Evolutionary conservation across 1,140 invertebrate species (phyloP).

Genomic region (Stegodyphus mimosarum): DNA sequence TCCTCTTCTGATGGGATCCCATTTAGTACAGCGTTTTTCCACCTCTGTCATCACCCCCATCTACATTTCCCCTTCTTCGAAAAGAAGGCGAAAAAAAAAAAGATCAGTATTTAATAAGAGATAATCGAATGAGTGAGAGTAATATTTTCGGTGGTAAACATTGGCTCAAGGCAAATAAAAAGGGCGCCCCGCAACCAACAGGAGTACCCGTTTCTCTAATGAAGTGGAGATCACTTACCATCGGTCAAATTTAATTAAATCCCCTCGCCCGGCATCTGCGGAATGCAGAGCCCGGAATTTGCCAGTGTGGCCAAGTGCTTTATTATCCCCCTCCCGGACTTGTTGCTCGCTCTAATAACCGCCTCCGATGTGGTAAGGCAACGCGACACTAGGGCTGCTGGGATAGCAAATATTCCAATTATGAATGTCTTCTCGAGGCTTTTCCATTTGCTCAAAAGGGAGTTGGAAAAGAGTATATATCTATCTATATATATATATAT

Average conservation of each 20-base stretch:
- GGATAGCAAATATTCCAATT: no score
- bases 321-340: conserved; percentile 35
- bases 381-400: no score
- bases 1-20: conserved; percentile 23
- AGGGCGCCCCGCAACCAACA: not conserved
- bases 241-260: conserved; percentile 60
- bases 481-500: no score
- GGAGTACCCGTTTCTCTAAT: conserved; percentile 22
- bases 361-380: no score
- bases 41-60: not conserved
- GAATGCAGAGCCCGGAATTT: conserved; percentile 34
- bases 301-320: conserved; percentile 52
- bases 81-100: not conserved
- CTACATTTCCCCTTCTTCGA: not conserved
- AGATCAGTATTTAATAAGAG: conserved; percentile 23
- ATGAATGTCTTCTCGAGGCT: no score
- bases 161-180: conserved; percentile 45
- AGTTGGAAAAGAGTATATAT: no score
- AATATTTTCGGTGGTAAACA: conserved; percentile 55
- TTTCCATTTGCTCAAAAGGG: no score
- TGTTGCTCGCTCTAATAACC: conserved; percentile 14
- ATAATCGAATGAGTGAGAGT: conserved; percentile 34
- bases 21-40: not conserved
- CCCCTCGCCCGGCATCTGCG: conserved; percentile 4
- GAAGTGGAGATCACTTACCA: conserved; percentile 39